These are phyloP conservation scores for Coenobita brevimanus DNA, from an alignment of 1,140 invertebrate genomes.

Conservation along the genomic window DNA sequence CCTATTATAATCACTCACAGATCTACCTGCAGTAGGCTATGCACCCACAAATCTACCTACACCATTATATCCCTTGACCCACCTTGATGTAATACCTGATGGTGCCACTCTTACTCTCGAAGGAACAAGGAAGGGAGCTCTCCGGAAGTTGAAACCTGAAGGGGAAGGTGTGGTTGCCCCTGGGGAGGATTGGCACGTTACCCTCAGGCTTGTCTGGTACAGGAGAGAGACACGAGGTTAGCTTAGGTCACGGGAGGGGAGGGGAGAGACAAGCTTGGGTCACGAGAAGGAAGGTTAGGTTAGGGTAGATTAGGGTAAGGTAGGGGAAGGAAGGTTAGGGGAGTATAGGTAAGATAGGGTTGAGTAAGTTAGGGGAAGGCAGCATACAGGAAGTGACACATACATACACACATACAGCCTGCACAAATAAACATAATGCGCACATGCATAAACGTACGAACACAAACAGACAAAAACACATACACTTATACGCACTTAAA, in stretches of 20 bases:
- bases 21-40: too few relatives aligned
- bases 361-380: too few relatives aligned
- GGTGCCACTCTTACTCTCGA: constrained; percentile 85
- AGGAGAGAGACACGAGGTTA: background rate
- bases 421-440: background rate
- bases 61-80: constrained; percentile 27
- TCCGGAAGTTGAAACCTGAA: constrained; percentile 87
- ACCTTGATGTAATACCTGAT: constrained; percentile 87
- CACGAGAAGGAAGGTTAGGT: too few relatives aligned
- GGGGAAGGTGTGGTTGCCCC: constrained; percentile 84
- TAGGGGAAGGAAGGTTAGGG: too few relatives aligned
- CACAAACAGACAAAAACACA: background rate
- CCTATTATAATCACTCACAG: too few relatives aligned
- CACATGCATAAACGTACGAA: background rate
- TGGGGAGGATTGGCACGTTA: constrained; percentile 83
- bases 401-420: background rate
- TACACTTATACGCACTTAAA: background rate
- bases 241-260: too few relatives aligned
- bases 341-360: too few relatives aligned
- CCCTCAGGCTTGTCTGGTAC: constrained; percentile 79
- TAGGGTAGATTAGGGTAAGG: too few relatives aligned
- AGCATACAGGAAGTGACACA: too few relatives aligned
- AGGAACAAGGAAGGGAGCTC: constrained; percentile 85
- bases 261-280: too few relatives aligned
- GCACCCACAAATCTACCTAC: too few relatives aligned